A percentile compares a stretch with the other conserved stretches of the same genome.
Evolutionary conservation across 2,113 vertebrate genomes (phyloP).

Genomic region (Xenopus borealis): DNA sequence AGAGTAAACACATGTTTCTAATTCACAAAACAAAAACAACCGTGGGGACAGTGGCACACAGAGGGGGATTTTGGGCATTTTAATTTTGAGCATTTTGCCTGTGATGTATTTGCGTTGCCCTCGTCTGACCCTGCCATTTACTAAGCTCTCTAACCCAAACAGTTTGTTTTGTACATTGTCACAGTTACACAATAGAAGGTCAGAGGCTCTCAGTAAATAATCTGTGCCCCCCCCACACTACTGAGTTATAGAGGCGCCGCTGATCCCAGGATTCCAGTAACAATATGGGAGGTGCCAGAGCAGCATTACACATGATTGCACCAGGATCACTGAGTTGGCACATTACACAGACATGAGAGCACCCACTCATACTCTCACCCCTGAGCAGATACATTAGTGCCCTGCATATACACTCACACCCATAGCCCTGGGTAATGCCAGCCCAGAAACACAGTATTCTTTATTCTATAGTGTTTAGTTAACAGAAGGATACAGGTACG

Average conservation of each 20-base stretch:
- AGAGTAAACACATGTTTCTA: too few relatives aligned
- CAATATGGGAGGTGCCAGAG: slow-evolving; percentile 48
- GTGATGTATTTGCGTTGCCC: too few relatives aligned
- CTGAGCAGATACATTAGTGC: slow-evolving; percentile 50
- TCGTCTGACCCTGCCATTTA: too few relatives aligned
- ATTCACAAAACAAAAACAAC: too few relatives aligned
- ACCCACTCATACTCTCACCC: slow-evolving; percentile 46
- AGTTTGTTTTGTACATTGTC: slow-evolving; percentile 23
- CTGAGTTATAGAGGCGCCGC: slow-evolving; percentile 41
- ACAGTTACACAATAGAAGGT: slow-evolving; percentile 27
- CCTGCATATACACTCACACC: slow-evolving; percentile 26
- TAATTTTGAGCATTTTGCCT: too few relatives aligned
- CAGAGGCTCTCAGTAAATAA: too few relatives aligned
- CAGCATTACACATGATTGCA: slow-evolving; percentile 34
- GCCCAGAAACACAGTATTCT: too few relatives aligned
- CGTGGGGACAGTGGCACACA: too few relatives aligned
- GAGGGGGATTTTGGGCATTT: too few relatives aligned
- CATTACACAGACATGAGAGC: slow-evolving; percentile 51
- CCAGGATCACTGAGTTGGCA: slow-evolving; percentile 47
- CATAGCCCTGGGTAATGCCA: too few relatives aligned
- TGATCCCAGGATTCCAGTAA: slow-evolving; percentile 42
- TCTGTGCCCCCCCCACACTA: background rate
- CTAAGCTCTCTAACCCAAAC: slow-evolving; percentile 14
- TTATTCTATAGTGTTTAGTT: too few relatives aligned
- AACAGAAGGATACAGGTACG: background rate